Conservation (phyloP, 2,113 vertebrate genomes). For the Tauraco erythrolophus region DNA sequence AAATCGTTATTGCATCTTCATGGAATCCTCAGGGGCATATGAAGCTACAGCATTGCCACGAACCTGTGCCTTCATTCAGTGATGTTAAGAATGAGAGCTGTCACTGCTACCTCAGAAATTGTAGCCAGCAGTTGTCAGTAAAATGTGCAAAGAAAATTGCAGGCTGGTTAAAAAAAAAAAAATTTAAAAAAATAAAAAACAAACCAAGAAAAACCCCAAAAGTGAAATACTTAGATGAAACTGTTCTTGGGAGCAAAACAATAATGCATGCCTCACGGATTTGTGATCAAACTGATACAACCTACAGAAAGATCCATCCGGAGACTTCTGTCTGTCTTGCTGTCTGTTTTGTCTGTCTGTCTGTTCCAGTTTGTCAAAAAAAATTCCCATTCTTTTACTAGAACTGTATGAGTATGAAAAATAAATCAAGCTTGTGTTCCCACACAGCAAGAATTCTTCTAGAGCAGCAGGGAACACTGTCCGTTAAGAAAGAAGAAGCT, state of each 20-base stretch:
- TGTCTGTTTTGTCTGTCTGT: background rate
- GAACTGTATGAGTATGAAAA: background rate
- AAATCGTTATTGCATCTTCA: constrained; percentile 5
- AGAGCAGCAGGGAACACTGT: background rate
- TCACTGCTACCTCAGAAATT: background rate
- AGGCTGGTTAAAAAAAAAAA: background rate
- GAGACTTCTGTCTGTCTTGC: background rate
- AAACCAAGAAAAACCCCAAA: background rate
- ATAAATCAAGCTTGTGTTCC: background rate
- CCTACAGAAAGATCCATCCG: background rate
- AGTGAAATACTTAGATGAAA: background rate
- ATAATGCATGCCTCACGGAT: background rate
- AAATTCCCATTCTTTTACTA: background rate
- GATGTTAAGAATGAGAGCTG: background rate
- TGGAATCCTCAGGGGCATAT: background rate
- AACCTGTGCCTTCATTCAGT: constrained; percentile 3
- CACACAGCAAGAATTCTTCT: background rate
- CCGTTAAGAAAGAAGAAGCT: background rate
- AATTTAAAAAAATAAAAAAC: background rate
- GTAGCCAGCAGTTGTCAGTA: background rate
- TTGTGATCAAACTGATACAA: background rate
- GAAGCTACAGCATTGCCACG: background rate
- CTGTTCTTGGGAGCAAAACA: constrained; percentile 64
- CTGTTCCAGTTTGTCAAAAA: background rate
- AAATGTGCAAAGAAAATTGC: background rate